Percentiles rank a stretch among this genome's conserved stretches.
phyloP scores from a whole-genome alignment of 2,888 invertebrate species.

The Schrankia costaestrigalis region DNA sequence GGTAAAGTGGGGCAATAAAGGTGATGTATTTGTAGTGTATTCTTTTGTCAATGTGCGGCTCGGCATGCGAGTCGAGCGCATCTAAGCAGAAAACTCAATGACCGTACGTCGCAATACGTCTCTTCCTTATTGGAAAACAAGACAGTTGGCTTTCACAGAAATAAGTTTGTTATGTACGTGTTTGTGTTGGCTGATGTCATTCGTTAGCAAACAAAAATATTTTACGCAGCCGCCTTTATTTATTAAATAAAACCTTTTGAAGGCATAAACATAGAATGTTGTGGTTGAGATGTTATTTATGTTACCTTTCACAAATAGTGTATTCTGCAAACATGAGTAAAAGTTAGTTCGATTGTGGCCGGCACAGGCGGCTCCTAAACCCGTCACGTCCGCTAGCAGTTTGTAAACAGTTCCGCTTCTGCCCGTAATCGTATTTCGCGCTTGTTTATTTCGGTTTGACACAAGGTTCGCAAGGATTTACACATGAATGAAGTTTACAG shows the following conservation, averaged over 20 bases:
- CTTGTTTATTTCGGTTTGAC: slow-evolving; percentile 64
- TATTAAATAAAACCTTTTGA: slow-evolving; percentile 26
- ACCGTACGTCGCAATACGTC: slow-evolving; percentile 68
- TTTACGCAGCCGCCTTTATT: slow-evolving; percentile 21
- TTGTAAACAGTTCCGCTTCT: slow-evolving; percentile 65
- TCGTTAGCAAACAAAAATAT: slow-evolving; percentile 56
- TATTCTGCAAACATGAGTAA: slow-evolving; percentile 41
- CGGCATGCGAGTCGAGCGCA: slow-evolving; percentile 42
- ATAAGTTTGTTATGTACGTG: slow-evolving; percentile 59
- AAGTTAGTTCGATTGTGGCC: slow-evolving; percentile 41
- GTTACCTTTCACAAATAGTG: slow-evolving; percentile 42
- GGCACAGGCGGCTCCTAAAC: slow-evolving; percentile 24
- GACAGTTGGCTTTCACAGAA: slow-evolving; percentile 67
- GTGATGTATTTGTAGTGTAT: slow-evolving; percentile 35
- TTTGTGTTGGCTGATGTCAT: slow-evolving; percentile 61
- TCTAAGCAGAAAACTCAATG: slow-evolving; percentile 73
- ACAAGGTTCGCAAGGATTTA: slow-evolving; percentile 45
- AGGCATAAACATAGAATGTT: slow-evolving; percentile 1
- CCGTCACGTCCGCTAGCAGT: slow-evolving; percentile 54
- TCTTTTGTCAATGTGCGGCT: slow-evolving; percentile 41
- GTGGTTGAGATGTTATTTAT: slow-evolving; percentile 36
- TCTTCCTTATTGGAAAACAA: slow-evolving; percentile 74
- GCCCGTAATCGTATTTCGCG: slow-evolving; percentile 60
- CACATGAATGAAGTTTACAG: slow-evolving; percentile 41
- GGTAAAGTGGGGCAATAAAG: slow-evolving; percentile 23